phyloP scores from a whole-genome alignment of 2,113 vertebrate species.

The Podarcis cretensis region DNA sequence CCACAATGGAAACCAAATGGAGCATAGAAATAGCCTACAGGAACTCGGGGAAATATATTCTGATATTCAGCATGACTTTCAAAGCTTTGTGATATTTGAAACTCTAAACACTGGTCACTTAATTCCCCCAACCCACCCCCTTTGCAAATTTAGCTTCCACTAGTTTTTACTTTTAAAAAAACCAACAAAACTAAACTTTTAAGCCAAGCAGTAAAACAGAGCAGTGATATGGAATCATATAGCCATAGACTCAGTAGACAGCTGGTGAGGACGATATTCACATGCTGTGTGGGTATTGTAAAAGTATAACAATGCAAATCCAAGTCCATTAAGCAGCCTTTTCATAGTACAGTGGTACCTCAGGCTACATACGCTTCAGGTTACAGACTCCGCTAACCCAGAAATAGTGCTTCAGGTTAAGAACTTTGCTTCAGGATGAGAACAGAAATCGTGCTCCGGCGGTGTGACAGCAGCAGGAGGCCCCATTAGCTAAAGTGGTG shows the following conservation, averaged over 20 bases:
- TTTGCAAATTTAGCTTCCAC: neutral
- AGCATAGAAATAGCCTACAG: conserved; percentile 12
- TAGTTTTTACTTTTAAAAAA: neutral
- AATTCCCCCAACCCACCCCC: neutral
- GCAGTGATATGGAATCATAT: too few species aligned
- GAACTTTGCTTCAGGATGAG: too few species aligned
- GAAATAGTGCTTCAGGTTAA: too few species aligned
- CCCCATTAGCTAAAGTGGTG: too few species aligned
- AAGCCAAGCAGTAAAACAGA: neutral
- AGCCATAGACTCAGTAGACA: too few species aligned
- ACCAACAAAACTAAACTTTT: neutral
- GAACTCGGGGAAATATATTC: conserved; percentile 4
- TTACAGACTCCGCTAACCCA: too few species aligned
- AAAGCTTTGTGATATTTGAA: conserved; percentile 18
- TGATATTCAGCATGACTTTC: conserved; percentile 8
- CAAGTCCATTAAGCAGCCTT: neutral
- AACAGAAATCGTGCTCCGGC: too few species aligned
- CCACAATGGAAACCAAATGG: conserved; percentile 11
- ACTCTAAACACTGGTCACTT: neutral
- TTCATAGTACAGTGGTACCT: too few species aligned
- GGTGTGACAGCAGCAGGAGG: too few species aligned
- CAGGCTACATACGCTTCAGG: too few species aligned
- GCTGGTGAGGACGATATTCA: neutral
- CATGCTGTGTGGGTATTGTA: neutral
- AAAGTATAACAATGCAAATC: neutral